These are phyloP conservation scores for Rhyacophila evoluta DNA, from an alignment of 2,888 invertebrate genomes.

Conservation along the genomic window DNA sequence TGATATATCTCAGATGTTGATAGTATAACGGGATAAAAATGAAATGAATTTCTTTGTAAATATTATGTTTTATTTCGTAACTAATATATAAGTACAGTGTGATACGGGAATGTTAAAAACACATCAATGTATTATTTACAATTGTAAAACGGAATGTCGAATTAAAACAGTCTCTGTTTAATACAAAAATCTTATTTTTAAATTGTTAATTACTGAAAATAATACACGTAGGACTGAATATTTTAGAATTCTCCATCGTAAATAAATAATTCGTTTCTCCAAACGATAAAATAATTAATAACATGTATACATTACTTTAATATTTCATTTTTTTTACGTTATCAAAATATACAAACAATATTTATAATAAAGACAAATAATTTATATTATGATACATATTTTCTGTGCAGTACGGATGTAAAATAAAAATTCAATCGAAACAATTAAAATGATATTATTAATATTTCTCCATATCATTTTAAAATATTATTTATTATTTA, in stretches of 20 bases:
- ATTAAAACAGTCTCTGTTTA: background rate
- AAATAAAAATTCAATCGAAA: background rate
- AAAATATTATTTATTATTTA: too few species aligned
- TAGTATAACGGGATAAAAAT: too few species aligned
- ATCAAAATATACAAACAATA: background rate
- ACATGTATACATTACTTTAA: too few species aligned
- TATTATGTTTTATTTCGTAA: background rate
- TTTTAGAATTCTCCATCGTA: background rate
- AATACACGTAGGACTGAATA: background rate
- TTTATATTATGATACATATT: background rate
- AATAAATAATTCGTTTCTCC: background rate
- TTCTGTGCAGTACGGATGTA: background rate
- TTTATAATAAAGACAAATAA: background rate
- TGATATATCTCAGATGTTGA: too few species aligned
- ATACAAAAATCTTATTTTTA: background rate
- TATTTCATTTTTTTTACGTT: background rate
- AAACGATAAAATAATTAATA: background rate
- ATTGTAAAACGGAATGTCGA: background rate
- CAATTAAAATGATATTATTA: background rate
- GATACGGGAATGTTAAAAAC: background rate
- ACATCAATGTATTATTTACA: slow-evolving; percentile 26
- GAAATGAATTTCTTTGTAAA: too few species aligned
- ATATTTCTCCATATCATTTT: too few species aligned
- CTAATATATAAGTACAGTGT: background rate
- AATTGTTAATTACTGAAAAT: background rate